A percentile compares a stretch with the other conserved stretches of the same genome.
Conservation (phyloP, 2,888 invertebrate species). For the Steinernema carpocapsae region DNA sequence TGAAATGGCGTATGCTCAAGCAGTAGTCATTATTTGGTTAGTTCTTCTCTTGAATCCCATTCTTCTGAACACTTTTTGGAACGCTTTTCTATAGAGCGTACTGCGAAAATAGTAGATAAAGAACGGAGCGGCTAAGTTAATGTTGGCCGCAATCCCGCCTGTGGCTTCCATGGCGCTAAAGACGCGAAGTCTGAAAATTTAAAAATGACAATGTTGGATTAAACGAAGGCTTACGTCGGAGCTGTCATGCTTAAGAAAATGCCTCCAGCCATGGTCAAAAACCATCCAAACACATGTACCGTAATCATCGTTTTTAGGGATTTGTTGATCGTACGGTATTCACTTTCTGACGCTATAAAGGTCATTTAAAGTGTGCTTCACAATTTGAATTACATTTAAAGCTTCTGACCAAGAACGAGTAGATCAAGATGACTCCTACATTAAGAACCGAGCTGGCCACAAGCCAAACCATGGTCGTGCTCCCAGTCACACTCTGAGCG, state of each 20-base stretch:
- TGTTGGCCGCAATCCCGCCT: not conserved
- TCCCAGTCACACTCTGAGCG: not conserved
- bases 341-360: not conserved
- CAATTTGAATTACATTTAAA: not conserved
- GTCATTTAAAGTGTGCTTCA: too few relatives aligned
- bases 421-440: not conserved
- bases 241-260: not conserved
- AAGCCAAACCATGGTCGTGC: not conserved
- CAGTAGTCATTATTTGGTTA: too few relatives aligned
- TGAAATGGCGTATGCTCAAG: too few relatives aligned
- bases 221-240: constrained; percentile 1
- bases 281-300: constrained; percentile 8
- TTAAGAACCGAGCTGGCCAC: not conserved
- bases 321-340: constrained; percentile 12
- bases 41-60: too few relatives aligned
- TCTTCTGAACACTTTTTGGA: not conserved
- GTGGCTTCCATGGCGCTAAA: not conserved
- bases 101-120: constrained; percentile 29
- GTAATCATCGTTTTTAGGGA: constrained; percentile 6
- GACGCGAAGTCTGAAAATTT: not conserved
- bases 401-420: not conserved
- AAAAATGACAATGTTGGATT: too few relatives aligned
- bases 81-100: not conserved
- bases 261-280: not conserved
- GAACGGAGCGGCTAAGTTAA: constrained; percentile 10